phyloP scores from a whole-genome alignment of 2,888 invertebrate species.

The Hemaris fuciformis region DNA sequence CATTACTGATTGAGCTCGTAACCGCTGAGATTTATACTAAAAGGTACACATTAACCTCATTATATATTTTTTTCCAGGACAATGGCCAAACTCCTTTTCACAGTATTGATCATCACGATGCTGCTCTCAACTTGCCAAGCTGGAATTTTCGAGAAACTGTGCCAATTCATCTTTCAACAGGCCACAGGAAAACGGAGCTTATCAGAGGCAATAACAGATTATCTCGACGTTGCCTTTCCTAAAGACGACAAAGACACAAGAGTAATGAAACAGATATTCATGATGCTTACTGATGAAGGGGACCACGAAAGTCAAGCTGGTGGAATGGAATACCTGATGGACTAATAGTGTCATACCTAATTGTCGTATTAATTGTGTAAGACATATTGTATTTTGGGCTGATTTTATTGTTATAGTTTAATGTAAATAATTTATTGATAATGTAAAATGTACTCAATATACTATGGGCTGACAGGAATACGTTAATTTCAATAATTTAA shows the following conservation, averaged over 20 bases:
- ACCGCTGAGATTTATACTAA: too few species aligned
- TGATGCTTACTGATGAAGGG: slow-evolving; percentile 52
- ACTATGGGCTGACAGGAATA: too few species aligned
- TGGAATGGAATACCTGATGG: slow-evolving; percentile 38
- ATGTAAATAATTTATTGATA: too few species aligned
- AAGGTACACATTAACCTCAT: background rate
- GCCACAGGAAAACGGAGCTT: slow-evolving; percentile 41
- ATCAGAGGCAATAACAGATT: slow-evolving; percentile 53
- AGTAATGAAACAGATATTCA: slow-evolving; percentile 60
- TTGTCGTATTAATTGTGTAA: background rate
- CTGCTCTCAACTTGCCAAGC: slow-evolving; percentile 34
- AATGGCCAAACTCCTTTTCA: slow-evolving; percentile 33
- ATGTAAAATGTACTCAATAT: too few species aligned
- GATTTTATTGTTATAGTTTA: background rate
- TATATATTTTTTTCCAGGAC: slow-evolving; percentile 38
- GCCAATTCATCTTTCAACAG: slow-evolving; percentile 17
- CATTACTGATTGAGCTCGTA: too few species aligned
- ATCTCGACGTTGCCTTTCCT: slow-evolving; percentile 58
- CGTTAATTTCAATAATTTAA: too few species aligned
- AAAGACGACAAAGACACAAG: slow-evolving; percentile 63
- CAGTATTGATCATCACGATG: slow-evolving; percentile 26
- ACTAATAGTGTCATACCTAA: slow-evolving; percentile 16
- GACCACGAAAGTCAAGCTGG: slow-evolving; percentile 19
- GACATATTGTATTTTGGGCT: background rate
- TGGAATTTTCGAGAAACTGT: slow-evolving; percentile 31